Evolutionary conservation across 2,888 invertebrate species (phyloP).

Genomic region (Rhagophthalmus giganteus): DNA sequence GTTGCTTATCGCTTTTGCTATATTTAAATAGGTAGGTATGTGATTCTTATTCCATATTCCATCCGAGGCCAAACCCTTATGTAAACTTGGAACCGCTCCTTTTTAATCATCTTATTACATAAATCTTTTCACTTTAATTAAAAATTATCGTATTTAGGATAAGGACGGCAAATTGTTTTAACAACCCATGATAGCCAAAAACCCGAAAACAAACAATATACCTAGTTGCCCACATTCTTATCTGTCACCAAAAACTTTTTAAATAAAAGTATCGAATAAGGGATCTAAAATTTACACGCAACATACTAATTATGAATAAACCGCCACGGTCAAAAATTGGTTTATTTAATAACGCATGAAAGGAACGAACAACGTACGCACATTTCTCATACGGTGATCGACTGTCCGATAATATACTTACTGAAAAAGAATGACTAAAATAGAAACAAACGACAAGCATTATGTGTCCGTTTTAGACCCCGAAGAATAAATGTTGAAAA

Average conservation of each 20-base stretch:
- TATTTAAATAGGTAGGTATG: too few relatives aligned
- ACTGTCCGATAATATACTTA: too few relatives aligned
- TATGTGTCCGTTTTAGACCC: too few relatives aligned
- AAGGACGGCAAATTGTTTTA: neutral
- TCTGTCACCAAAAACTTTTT: neutral
- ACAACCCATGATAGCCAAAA: neutral
- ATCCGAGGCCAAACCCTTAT: too few relatives aligned
- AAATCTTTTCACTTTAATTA: neutral
- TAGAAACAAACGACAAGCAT: too few relatives aligned
- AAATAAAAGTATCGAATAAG: neutral
- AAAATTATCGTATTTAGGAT: neutral
- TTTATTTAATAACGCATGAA: conserved; percentile 2
- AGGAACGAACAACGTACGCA: neutral
- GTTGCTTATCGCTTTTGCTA: too few relatives aligned
- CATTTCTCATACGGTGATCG: too few relatives aligned
- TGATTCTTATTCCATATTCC: too few relatives aligned
- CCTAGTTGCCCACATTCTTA: neutral
- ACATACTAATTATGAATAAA: neutral
- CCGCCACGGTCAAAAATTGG: neutral
- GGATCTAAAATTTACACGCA: neutral
- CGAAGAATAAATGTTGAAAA: too few relatives aligned
- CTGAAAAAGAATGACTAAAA: too few relatives aligned
- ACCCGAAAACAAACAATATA: neutral
- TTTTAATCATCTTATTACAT: too few relatives aligned
- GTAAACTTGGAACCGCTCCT: too few relatives aligned